Percentiles rank a stretch among this genome's conserved stretches.
Evolutionary conservation across 2,888 invertebrate genomes (phyloP).

Genomic region (Abscondita cerata): DNA sequence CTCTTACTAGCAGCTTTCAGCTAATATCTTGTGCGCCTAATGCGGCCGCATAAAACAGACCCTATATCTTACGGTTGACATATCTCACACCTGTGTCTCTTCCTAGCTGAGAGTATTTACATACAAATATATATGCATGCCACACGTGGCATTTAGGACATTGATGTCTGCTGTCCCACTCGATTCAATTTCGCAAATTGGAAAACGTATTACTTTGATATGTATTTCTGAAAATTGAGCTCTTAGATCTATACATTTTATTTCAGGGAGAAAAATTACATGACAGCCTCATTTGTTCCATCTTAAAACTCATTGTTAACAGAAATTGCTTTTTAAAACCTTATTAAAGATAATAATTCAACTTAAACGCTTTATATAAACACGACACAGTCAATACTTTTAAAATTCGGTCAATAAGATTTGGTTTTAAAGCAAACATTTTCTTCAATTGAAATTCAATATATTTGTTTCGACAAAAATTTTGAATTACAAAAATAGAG

Average conservation of each 20-base stretch:
- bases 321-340: too few species aligned
- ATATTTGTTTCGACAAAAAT: conserved; percentile 4
- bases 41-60: conserved; percentile 55
- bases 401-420: conserved; percentile 1
- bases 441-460: conserved; percentile 1
- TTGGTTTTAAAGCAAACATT: conserved; percentile 1
- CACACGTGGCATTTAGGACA: conserved; percentile 50
- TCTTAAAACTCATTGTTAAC: neutral
- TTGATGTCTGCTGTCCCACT: conserved; percentile 47
- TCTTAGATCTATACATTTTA: conserved; percentile 21
- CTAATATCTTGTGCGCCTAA: conserved; percentile 51
- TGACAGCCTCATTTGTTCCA: conserved; percentile 15
- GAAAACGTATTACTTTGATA: conserved; percentile 51
- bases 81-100: conserved; percentile 59
- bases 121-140: conserved; percentile 57
- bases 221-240: conserved; percentile 23
- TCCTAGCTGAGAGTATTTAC: conserved; percentile 56
- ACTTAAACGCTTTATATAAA: too few species aligned
- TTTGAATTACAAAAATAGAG: conserved; percentile 29
- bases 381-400: neutral
- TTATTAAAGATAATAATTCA: too few species aligned
- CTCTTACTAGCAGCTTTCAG: conserved; percentile 32
- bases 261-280: conserved; percentile 14
- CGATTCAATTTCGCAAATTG: conserved; percentile 54
- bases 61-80: conserved; percentile 58